These are phyloP conservation scores for Cordylochernes scorpioides DNA, from an alignment of 2,888 invertebrate species.

Conservation along the genomic window DNA sequence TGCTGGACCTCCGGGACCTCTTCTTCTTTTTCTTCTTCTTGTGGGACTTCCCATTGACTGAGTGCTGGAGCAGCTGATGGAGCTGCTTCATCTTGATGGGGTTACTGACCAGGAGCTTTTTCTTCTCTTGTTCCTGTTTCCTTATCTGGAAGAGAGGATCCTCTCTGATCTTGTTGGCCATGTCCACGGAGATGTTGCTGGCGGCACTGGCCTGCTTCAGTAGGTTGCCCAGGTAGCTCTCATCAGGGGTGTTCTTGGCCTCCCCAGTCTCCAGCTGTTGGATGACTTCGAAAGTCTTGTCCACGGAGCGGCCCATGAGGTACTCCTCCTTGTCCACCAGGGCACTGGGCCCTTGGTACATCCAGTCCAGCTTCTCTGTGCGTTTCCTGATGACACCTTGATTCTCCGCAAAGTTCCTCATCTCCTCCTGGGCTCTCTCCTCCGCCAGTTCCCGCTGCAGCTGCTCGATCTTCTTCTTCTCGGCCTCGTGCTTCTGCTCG, in stretches of 20 bases:
- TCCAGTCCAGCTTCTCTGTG: constrained; percentile 18
- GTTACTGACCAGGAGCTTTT: constrained; percentile 58
- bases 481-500: constrained; percentile 40
- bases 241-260: too few relatives aligned
- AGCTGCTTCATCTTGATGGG: constrained; percentile 66
- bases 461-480: constrained; percentile 37
- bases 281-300: constrained; percentile 43
- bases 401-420: constrained; percentile 18
- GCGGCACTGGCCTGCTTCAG: too few relatives aligned
- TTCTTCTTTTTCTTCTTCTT: too few relatives aligned
- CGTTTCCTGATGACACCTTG: constrained; percentile 9
- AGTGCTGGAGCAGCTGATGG: too few relatives aligned
- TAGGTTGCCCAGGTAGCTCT: too few relatives aligned
- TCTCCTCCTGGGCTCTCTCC: constrained; percentile 36
- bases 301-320: constrained; percentile 49
- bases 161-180: constrained; percentile 63
- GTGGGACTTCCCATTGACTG: too few relatives aligned
- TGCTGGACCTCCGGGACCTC: too few relatives aligned
- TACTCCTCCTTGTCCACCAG: constrained; percentile 58
- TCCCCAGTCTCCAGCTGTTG: constrained; percentile 30
- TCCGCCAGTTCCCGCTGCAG: constrained; percentile 37
- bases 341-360: constrained; percentile 29
- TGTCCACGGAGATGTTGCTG: constrained; percentile 33
- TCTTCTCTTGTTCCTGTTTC: constrained; percentile 61
- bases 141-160: constrained; percentile 64